Evolutionary conservation across 2,888 invertebrate genomes (phyloP), one percentile per base, ranked within the genome.

Genomic region (Automeris io): DNA sequence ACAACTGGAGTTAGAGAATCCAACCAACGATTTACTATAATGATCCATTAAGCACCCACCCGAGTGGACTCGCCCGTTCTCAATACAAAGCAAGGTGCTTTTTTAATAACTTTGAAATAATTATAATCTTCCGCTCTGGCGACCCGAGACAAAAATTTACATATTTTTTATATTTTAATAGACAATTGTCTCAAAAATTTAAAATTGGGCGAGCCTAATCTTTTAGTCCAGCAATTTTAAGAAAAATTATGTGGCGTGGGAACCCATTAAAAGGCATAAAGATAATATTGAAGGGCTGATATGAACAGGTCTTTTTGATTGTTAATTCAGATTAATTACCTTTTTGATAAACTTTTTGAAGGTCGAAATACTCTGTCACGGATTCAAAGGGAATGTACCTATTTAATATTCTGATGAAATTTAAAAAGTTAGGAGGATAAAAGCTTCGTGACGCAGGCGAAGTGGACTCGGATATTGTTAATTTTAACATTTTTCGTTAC

Each of bases 91-190:
- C 60, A 65, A 66, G 60, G 58, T 66, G 59, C 58, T 65, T 62
- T n/a, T 61, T 57, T 57, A 66, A 70, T 64, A 72, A 73, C 76
- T 73, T 74, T 63, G 59, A 67, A 69, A 81, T 83, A 81, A 83
- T 85, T 85, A 85, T 80, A 82, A 78, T 79, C 78, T 79, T 82
- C 70, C 81, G 82, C 79, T 77, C 76, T 64, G 75, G 34, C 70
- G 80, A 63, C 40, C 54, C 64, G 64, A 63, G 66, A 83, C 83
- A 85, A 81, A 82, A 78, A 83, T 85, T 85, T 76, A 72, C 83
- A 85, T 83, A 82, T 81, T 80, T 79, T 72, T 78, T 75, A 74
- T 77, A 83, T 75, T 74, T 69, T 57, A 70, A 64, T 66, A 61
- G 69, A 67, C 79, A 74, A 79, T 80, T 83, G 82, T 83, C 78